Evolutionary conservation across 2,113 vertebrate genomes (phyloP).

Genomic region (Zapornia atra): DNA sequence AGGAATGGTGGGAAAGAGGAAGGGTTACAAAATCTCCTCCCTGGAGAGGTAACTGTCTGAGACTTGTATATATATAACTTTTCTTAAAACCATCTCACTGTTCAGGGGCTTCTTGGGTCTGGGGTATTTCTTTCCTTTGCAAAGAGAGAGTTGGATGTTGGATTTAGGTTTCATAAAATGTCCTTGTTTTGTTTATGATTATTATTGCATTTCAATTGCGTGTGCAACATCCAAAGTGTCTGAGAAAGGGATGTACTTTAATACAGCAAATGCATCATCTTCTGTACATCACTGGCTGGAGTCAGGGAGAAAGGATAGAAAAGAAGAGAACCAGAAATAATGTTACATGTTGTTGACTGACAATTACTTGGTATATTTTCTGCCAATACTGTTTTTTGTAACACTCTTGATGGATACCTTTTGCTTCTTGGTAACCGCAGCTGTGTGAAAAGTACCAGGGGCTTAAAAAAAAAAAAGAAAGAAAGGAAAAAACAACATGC

Average conservation of each 20-base stretch:
- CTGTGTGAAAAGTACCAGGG: slow-evolving; percentile 28
- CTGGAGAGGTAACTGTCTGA: slow-evolving; percentile 47
- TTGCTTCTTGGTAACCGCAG: slow-evolving; percentile 43
- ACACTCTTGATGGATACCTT: slow-evolving; percentile 20
- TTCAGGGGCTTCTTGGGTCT: background rate
- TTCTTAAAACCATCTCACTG: slow-evolving; percentile 17
- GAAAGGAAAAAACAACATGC: background rate
- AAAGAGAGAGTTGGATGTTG: background rate
- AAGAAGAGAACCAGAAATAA: slow-evolving; percentile 8
- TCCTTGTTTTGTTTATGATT: slow-evolving; percentile 2
- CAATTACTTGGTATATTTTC: slow-evolving; percentile 18
- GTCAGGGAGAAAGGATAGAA: background rate
- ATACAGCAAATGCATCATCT: slow-evolving; percentile 50
- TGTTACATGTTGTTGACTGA: background rate
- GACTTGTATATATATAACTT: slow-evolving; percentile 59
- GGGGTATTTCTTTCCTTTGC: background rate
- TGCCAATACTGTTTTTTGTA: background rate
- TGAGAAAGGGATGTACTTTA: slow-evolving; percentile 46
- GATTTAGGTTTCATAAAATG: background rate
- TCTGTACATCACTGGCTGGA: slow-evolving; percentile 24
- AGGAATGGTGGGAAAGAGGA: slow-evolving; percentile 17
- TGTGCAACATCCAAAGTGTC: slow-evolving; percentile 36
- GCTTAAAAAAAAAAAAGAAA: background rate
- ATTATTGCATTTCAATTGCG: slow-evolving; percentile 15
- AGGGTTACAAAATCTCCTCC: slow-evolving; percentile 47